Conservation (phyloP, 1,140 invertebrate species). For the Drosophila tsacasi region DNA sequence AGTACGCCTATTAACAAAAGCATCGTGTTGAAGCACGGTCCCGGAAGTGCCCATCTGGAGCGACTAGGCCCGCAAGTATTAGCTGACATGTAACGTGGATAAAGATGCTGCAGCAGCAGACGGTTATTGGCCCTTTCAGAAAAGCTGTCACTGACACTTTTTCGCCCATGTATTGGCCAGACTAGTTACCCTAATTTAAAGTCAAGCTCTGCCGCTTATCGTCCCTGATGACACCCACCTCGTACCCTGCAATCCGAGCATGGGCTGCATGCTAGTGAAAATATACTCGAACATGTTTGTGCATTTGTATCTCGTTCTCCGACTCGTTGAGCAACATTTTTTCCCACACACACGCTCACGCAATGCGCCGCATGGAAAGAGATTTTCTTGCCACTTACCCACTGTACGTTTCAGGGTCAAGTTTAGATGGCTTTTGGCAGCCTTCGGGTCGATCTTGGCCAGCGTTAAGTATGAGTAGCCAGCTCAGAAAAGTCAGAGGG, state of each 20-base stretch:
- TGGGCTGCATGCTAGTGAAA: slow-evolving; percentile 1
- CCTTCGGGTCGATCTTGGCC: slow-evolving; percentile 2
- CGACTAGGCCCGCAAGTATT: neutral
- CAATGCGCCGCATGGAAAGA: slow-evolving; percentile 3
- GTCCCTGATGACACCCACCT: slow-evolving; percentile 23
- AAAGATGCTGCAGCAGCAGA: neutral
- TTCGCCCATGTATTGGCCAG: slow-evolving; percentile 2
- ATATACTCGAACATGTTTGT: neutral
- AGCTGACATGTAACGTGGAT: neutral
- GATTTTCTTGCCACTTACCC: slow-evolving; percentile 5
- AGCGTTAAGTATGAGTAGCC: neutral
- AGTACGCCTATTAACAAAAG: slow-evolving; percentile 6
- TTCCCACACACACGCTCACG: slow-evolving; percentile 34
- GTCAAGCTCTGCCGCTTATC: slow-evolving; percentile 28
- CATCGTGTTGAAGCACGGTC: neutral
- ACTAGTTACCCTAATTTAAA: slow-evolving; percentile 30
- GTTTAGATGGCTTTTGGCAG: slow-evolving; percentile 8
- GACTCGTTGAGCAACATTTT: slow-evolving; percentile 33
- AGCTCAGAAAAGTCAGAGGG: neutral
- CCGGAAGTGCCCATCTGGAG: slow-evolving; percentile 7
- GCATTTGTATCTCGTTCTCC: slow-evolving; percentile 11
- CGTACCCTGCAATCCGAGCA: slow-evolving; percentile 22
- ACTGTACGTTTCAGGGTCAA: slow-evolving; percentile 32
- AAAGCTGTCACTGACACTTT: slow-evolving; percentile 22
- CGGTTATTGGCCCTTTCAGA: neutral